Conservation (phyloP, 64 coral and sea anemone species). For the Montipora capricornis region DNA sequence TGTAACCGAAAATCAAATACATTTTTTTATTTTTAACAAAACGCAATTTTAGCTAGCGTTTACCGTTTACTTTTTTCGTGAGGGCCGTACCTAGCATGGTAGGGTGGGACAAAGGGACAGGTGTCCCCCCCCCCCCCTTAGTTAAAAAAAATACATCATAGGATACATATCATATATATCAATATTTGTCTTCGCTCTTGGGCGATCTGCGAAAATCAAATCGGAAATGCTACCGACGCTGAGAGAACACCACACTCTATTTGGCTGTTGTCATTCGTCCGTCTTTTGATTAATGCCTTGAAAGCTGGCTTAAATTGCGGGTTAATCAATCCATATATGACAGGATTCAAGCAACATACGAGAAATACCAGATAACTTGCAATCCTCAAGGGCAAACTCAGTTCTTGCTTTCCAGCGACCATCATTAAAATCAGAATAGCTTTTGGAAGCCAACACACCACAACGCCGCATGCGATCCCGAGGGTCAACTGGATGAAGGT, state of each 20-base stretch:
- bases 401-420: neutral
- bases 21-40: too few species aligned
- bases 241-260: neutral
- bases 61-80: too few species aligned
- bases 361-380: slow-evolving; percentile 71
- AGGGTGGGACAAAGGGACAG: too few species aligned
- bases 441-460: slow-evolving; percentile 72
- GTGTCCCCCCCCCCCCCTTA: too few species aligned
- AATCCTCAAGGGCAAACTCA: neutral
- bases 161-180: neutral
- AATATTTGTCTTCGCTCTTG: neutral
- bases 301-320: slow-evolving; percentile 70
- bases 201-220: neutral
- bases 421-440: slow-evolving; percentile 41
- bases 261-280: neutral
- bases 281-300: slow-evolving; percentile 2
- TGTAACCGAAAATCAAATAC: too few species aligned
- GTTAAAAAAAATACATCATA: too few species aligned
- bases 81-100: too few species aligned
- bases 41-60: too few species aligned
- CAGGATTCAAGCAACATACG: slow-evolving; percentile 75
- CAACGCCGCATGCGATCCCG: slow-evolving; percentile 53
- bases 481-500: slow-evolving; percentile 58
- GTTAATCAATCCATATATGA: slow-evolving; percentile 75
- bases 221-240: neutral